Evolutionary conservation across 53 echinoderm and acorn worm genomes (phyloP).

Genomic region (Temnopleurus reevesii): DNA sequence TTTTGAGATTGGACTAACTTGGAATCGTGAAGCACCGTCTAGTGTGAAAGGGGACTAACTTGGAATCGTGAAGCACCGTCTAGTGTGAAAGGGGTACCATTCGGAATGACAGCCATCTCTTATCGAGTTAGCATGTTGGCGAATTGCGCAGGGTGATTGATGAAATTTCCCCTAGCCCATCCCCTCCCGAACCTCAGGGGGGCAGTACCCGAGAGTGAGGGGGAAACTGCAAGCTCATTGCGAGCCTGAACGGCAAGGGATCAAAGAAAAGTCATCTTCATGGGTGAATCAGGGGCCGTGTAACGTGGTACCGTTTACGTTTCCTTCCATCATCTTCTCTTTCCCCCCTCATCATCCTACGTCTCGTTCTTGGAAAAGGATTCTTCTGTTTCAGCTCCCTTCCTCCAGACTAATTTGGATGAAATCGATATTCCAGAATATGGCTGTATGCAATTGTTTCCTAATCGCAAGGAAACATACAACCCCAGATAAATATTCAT

Average conservation of each 20-base stretch:
- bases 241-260: neutral
- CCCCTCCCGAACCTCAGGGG: conserved; percentile 26
- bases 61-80: neutral
- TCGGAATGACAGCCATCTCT: conserved; percentile 22
- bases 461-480: no score
- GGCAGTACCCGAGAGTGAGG: neutral
- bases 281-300: conserved; percentile 30
- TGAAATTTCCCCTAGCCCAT: conserved; percentile 52
- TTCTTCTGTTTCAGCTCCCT: neutral
- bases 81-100: neutral
- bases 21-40: neutral
- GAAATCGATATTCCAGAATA: no score
- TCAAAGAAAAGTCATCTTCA: neutral
- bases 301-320: conserved; percentile 26
- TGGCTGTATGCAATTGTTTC: no score
- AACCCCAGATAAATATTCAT: no score
- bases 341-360: neutral
- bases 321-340: neutral
- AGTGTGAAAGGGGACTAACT: neutral
- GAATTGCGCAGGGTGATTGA: conserved; percentile 40
- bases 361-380: neutral
- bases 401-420: no score
- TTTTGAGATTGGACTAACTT: neutral
- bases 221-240: conserved; percentile 57
- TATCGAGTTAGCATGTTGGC: conserved; percentile 41